Base-by-base conservation (phyloP, 2,797 vertebrate species). In the Nannoperca australis region DNA sequence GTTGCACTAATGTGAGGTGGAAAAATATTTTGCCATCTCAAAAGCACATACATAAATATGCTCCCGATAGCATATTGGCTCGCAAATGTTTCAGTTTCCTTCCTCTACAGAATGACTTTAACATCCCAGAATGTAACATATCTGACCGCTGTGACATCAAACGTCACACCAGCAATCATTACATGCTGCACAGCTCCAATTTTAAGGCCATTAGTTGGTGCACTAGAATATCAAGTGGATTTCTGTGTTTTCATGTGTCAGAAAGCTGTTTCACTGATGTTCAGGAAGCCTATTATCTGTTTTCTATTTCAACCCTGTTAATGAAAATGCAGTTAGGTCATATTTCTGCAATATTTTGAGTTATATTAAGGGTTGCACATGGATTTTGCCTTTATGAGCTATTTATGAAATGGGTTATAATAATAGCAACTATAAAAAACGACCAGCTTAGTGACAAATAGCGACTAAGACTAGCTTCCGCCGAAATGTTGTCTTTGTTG, bases 241-340 rank as follows among this genome's bases (percentile, higher is more conserved):
- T 67, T 51, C 62, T 62, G 38, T 72, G 45, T 55, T 64, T 24
- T 24, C 55, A 14, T 54, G 40, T 30, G 17, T 27, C n/a, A 54
- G 22, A 45, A 56, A 45, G 17, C n/a, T 0, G 18, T 66, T 59
- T 42, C 62, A 32, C 30, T 65, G 22, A 40, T 58, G 49, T 40
- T 66, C 40, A 65, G 10, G 42, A 47, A 20, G 27, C 11, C 1
- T 22, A 15, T 65, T 56, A 24, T 60, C 36, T 24, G 22, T 61
- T 44, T 20, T 53, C 15, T 17, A 20, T 53, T 53, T 30, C 7
- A 54, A 13, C 17, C 20, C 27, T 17, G 15, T 27, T 36, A 45
- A 63, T 36, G 40, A 30, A 38, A 55, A 56, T 27, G 11, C 30
- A 54, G 7, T n/a, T 18, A 36, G 30, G 30, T 36, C 1, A 12